phyloP scores from a whole-genome alignment of 2,797 vertebrate species.

The Acrossocheilus fasciatus region DNA sequence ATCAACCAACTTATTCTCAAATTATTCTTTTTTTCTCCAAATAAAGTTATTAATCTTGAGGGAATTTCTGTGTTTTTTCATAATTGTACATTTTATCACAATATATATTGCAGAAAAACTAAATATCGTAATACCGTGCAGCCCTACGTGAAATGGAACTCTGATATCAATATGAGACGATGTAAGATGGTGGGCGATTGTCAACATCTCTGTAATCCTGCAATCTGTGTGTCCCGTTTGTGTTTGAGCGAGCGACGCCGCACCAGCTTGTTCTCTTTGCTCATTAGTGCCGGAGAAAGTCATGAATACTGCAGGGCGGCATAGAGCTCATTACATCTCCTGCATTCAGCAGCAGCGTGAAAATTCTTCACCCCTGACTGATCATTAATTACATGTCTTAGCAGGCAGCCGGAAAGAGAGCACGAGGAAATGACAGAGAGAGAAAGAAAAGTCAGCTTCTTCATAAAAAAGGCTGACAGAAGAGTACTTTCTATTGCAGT shows the following conservation, averaged over 20 bases:
- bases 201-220: constrained; percentile 20
- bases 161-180: neutral
- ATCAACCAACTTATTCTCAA: too few species aligned
- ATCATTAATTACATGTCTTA: constrained; percentile 64
- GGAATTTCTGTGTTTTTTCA: neutral
- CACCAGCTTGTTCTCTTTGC: constrained; percentile 37
- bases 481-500: neutral
- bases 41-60: neutral
- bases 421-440: constrained; percentile 39
- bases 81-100: neutral
- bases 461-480: neutral
- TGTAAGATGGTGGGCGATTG: neutral
- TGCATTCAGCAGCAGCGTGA: constrained; percentile 56
- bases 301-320: constrained; percentile 54
- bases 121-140: neutral
- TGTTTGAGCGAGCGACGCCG: neutral
- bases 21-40: neutral
- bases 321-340: constrained; percentile 63
- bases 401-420: constrained; percentile 41
- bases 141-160: neutral
- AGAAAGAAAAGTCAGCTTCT: constrained; percentile 17
- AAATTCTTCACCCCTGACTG: constrained; percentile 63
- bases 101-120: neutral
- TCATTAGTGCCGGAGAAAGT: constrained; percentile 55
- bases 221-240: constrained; percentile 19